A percentile compares a stretch with the other conserved stretches of the same genome.
Evolutionary conservation across 2,797 vertebrate genomes (phyloP).

Genomic region (Gobio occitaniae): DNA sequence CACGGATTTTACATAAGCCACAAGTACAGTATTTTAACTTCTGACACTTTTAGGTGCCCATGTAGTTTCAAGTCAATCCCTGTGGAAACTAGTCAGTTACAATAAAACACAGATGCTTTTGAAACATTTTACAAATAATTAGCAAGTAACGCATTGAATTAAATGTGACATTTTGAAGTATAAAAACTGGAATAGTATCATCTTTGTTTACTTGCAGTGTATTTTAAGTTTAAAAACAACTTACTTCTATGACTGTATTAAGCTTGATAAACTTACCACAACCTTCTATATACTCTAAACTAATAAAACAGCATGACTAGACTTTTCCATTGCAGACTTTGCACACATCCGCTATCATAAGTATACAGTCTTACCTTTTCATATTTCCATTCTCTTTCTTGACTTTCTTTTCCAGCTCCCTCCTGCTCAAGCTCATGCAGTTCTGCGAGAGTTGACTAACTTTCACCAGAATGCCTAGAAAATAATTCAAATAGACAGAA

Average conservation of each 20-base stretch:
- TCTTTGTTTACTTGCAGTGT: not conserved
- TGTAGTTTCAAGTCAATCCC: not conserved
- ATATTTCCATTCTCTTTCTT: not conserved
- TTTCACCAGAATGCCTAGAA: conserved; percentile 7
- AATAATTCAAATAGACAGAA: not conserved
- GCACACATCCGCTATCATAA: not conserved
- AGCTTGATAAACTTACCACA: not conserved
- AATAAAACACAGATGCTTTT: not conserved
- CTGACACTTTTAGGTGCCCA: not conserved
- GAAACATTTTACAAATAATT: not conserved
- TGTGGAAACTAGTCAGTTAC: not conserved
- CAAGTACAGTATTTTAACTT: not conserved
- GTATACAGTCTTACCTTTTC: conserved; percentile 27
- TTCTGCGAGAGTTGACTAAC: conserved; percentile 11
- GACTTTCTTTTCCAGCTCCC: not conserved
- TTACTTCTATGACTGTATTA: not conserved
- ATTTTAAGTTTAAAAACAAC: not conserved
- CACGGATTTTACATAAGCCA: not conserved
- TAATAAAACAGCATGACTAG: not conserved
- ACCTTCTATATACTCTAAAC: not conserved
- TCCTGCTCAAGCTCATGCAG: not conserved
- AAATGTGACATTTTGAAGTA: not conserved
- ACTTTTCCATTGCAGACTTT: not conserved
- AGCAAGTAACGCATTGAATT: not conserved
- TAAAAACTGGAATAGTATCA: not conserved